These are phyloP conservation scores for Eremobia ochroleuca DNA, from an alignment of 2,888 invertebrate genomes.

Conservation along the genomic window DNA sequence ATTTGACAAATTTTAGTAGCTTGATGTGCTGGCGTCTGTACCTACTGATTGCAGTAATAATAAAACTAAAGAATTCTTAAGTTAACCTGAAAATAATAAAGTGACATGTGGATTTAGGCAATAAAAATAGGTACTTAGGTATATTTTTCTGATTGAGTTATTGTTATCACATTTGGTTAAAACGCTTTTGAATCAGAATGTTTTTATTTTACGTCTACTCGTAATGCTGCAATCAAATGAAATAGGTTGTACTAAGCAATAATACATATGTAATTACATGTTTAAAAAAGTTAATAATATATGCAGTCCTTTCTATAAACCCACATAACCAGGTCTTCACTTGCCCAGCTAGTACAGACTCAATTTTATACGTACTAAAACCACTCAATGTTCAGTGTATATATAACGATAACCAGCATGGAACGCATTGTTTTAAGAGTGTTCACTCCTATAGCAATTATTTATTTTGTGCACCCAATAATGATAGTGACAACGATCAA, in stretches of 20 bases:
- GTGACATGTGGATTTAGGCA: slow-evolving; percentile 5
- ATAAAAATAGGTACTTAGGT: slow-evolving; percentile 2
- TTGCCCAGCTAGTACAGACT: slow-evolving; percentile 37
- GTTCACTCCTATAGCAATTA: slow-evolving; percentile 35
- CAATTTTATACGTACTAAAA: slow-evolving; percentile 42
- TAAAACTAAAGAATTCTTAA: slow-evolving; percentile 6
- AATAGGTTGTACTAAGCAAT: slow-evolving; percentile 43
- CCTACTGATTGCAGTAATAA: slow-evolving; percentile 6
- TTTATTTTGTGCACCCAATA: slow-evolving; percentile 53
- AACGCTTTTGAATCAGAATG: slow-evolving; percentile 10
- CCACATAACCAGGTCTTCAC: slow-evolving; percentile 26
- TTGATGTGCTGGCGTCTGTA: too few relatives aligned
- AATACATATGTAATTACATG: slow-evolving; percentile 5
- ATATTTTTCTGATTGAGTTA: slow-evolving; percentile 12
- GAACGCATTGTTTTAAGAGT: slow-evolving; percentile 43
- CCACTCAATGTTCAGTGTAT: slow-evolving; percentile 43
- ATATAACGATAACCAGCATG: slow-evolving; percentile 30
- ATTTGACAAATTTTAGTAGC: too few relatives aligned
- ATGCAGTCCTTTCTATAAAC: slow-evolving; percentile 25
- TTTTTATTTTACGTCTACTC: not conserved
- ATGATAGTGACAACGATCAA: slow-evolving; percentile 63
- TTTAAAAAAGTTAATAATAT: slow-evolving; percentile 7
- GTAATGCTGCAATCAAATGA: slow-evolving; percentile 15
- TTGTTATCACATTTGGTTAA: not conserved
- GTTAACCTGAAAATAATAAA: slow-evolving; percentile 9